A percentile compares a stretch with the other conserved stretches of the same genome.
phyloP scores from a whole-genome alignment of 2,113 vertebrate species.

The Tinamus guttatus region DNA sequence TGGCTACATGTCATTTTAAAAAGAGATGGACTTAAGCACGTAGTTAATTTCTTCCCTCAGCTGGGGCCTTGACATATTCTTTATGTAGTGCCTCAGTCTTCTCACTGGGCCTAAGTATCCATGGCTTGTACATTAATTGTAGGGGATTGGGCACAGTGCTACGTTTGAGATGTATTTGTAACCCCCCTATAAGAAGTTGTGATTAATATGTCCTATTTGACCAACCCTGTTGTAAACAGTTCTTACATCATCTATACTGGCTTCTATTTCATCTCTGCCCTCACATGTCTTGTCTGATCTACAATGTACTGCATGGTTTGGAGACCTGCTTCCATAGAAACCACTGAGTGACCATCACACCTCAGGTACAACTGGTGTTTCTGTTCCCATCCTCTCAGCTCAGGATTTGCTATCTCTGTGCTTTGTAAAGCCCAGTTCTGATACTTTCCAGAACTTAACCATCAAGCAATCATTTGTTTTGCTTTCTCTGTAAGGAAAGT shows the following conservation, averaged over 20 bases:
- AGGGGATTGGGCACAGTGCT: neutral
- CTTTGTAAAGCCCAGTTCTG: neutral
- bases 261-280: slow-evolving; percentile 21
- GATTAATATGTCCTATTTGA: neutral
- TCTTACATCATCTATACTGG: neutral
- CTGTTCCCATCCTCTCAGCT: slow-evolving; percentile 3
- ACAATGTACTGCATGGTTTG: neutral
- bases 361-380: neutral
- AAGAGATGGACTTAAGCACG: neutral
- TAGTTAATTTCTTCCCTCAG: neutral
- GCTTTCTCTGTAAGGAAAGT: neutral
- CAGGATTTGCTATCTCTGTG: slow-evolving; percentile 4
- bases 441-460: neutral
- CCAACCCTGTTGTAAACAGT: neutral
- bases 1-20: neutral
- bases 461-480: neutral
- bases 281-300: neutral
- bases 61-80: neutral
- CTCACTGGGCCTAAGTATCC: neutral
- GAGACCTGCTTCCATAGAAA: slow-evolving; percentile 21
- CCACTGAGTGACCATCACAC: neutral
- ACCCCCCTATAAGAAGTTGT: neutral
- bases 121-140: neutral
- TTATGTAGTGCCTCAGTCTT: neutral
- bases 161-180: neutral